A percentile compares a stretch with the other conserved stretches of the same genome.
Conservation (phyloP, 2,113 vertebrate genomes). For the Nothobranchius furzeri region DNA sequence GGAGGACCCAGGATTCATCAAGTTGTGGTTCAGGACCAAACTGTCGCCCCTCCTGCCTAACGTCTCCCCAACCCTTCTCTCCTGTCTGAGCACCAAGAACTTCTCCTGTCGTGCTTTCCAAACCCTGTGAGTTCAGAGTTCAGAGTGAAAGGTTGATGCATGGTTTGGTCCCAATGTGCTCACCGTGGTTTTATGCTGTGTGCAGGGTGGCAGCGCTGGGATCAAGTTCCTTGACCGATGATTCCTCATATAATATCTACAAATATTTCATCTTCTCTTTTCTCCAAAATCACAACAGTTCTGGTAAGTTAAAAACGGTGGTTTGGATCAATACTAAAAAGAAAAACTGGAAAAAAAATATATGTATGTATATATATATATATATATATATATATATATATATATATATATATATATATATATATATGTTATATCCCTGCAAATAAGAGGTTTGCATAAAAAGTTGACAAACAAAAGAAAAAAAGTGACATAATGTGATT, state of each 20-base stretch:
- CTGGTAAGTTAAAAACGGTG: constrained; percentile 47
- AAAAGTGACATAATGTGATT: too few species aligned
- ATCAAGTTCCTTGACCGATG: constrained; percentile 28
- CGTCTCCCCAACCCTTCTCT: constrained; percentile 55
- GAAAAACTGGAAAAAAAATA: too few species aligned
- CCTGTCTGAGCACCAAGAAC: constrained; percentile 78
- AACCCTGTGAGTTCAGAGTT: constrained; percentile 65
- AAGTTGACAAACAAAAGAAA: too few species aligned
- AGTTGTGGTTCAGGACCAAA: constrained; percentile 76
- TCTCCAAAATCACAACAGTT: constrained; percentile 54
- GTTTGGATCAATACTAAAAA: background rate
- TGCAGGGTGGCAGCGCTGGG: constrained; percentile 68
- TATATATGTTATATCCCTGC: too few species aligned
- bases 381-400: too few species aligned
- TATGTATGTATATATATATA: too few species aligned
- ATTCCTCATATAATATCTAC: constrained; percentile 55
- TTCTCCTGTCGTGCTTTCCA: constrained; percentile 78
- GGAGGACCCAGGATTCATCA: constrained; percentile 63
- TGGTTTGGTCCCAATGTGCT: background rate
- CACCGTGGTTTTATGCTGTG: background rate
- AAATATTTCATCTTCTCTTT: constrained; percentile 64
- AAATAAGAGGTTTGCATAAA: too few species aligned
- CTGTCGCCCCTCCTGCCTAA: constrained; percentile 68
- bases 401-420: too few species aligned
- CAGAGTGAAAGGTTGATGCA: fast-evolving